Evolutionary conservation across 2,113 vertebrate genomes (phyloP).

Genomic region (Camelus dromedarius): DNA sequence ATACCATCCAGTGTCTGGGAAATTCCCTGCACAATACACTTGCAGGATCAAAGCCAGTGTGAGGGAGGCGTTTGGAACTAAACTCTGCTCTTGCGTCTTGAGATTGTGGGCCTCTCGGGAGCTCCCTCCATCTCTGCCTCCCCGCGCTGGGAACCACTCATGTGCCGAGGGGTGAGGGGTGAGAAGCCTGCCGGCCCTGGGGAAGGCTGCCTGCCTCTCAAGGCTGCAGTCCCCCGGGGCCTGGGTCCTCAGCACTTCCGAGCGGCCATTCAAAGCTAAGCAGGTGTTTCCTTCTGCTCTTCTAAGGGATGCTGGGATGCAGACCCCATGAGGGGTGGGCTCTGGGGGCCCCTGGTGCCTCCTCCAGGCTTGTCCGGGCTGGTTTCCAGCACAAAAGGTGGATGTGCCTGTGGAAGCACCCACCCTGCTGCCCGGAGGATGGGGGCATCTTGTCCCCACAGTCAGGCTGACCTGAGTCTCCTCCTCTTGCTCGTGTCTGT

Average conservation of each 20-base stretch:
- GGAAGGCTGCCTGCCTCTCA: neutral
- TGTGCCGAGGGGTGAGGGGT: neutral
- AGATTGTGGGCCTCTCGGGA: neutral
- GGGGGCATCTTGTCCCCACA: accelerated
- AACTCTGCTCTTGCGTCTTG: neutral
- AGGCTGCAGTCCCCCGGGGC: accelerated
- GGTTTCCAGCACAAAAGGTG: accelerated
- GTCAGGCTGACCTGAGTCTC: neutral
- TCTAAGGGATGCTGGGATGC: neutral
- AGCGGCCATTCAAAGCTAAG: accelerated
- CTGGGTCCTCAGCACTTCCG: accelerated
- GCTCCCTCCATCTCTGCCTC: accelerated
- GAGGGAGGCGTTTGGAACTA: too few species aligned
- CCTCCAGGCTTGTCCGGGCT: accelerated
- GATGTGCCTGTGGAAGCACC: accelerated
- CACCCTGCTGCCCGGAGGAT: too few species aligned
- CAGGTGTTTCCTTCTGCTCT: neutral
- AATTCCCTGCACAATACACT: neutral
- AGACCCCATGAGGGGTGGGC: neutral
- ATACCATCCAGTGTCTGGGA: neutral
- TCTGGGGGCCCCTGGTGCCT: accelerated
- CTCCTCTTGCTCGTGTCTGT: slow-evolving; percentile 34
- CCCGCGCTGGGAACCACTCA: accelerated
- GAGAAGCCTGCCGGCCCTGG: accelerated
- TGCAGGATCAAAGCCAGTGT: neutral